Evolutionary conservation across 2,888 invertebrate genomes (phyloP).

Genomic region (Conops quadrifasciatus): DNA sequence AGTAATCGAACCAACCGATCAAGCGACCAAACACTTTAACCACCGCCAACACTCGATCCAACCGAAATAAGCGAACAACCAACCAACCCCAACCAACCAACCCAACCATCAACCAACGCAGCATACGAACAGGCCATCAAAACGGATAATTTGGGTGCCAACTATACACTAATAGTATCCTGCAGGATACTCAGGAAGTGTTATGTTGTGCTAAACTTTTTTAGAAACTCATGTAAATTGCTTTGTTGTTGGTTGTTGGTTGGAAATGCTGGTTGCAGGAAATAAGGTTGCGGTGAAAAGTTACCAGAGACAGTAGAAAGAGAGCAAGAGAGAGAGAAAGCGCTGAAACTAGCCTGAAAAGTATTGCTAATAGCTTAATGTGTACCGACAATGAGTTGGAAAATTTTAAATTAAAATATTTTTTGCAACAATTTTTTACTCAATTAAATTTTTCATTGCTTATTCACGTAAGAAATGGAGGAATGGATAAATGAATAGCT

Average conservation of each 20-base stretch:
- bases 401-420: too few species aligned
- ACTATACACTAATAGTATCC: constrained; percentile 3
- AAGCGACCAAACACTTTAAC: too few species aligned
- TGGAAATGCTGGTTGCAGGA: constrained; percentile 16
- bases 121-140: constrained; percentile 40
- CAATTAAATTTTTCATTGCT: too few species aligned
- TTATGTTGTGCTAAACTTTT: constrained; percentile 19
- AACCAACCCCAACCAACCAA: constrained; percentile 20
- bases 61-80: not conserved
- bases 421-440: too few species aligned
- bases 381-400: not conserved
- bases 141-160: constrained; percentile 32
- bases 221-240: constrained; percentile 7
- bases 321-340: not conserved
- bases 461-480: too few species aligned
- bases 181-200: constrained; percentile 28
- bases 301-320: not conserved
- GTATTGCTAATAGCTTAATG: not conserved
- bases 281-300: constrained; percentile 18
- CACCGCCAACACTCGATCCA: too few species aligned
- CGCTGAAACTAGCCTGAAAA: not conserved
- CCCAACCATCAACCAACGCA: constrained; percentile 39
- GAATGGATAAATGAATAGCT: too few species aligned
- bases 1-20: constrained; percentile 24
- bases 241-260: constrained; percentile 21